Evolutionary conservation across 2,113 vertebrate species (phyloP).

Genomic region (Hiodon alosoides): DNA sequence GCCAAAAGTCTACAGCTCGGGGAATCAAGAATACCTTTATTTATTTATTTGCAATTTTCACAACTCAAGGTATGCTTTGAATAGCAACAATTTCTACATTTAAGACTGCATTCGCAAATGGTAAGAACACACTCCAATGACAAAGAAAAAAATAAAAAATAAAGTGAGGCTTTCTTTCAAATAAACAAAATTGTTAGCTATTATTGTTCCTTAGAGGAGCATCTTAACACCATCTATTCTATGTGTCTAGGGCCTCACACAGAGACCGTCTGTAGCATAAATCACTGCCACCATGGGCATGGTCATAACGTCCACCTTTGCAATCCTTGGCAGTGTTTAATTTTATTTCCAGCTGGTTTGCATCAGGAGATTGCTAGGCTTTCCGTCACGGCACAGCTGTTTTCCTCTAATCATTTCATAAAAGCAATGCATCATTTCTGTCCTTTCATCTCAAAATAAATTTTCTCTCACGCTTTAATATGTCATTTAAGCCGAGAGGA

Average conservation of each 20-base stretch:
- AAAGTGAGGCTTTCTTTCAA: not conserved
- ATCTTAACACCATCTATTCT: not conserved
- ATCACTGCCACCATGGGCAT: constrained; percentile 29
- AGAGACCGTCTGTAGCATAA: not conserved
- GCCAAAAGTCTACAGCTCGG: constrained; percentile 10
- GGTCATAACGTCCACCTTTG: constrained; percentile 32
- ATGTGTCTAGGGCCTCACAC: not conserved
- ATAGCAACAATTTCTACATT: not conserved
- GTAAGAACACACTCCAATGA: not conserved
- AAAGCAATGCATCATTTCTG: constrained; percentile 52
- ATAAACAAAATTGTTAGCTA: not conserved
- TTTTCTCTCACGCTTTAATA: constrained; percentile 40
- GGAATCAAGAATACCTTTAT: constrained; percentile 23
- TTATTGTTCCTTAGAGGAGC: not conserved
- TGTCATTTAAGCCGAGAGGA: constrained; percentile 44
- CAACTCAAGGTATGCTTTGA: not conserved
- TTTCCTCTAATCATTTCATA: constrained; percentile 52
- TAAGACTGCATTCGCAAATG: not conserved
- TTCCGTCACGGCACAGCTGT: constrained; percentile 45
- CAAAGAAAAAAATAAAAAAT: too few species aligned
- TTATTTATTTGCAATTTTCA: constrained; percentile 1
- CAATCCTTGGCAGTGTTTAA: constrained; percentile 44
- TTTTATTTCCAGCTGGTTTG: constrained; percentile 56
- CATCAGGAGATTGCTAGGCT: constrained; percentile 45
- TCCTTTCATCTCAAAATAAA: constrained; percentile 43